Base-by-base conservation (phyloP, 1,140 invertebrate species). In the Brachionus koreanus region DNA sequence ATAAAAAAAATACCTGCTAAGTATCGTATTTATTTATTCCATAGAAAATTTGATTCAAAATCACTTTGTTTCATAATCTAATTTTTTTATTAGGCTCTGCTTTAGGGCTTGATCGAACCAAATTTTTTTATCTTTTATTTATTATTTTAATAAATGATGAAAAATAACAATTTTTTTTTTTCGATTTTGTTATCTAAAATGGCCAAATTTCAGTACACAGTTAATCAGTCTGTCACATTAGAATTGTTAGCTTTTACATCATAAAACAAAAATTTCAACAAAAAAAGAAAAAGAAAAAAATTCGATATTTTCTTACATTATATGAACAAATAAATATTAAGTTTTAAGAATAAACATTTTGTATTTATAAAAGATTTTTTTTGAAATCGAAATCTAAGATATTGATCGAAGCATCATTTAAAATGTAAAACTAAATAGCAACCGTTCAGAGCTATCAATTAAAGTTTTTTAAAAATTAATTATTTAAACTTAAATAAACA, bases 1-100 rank as follows among this genome's bases (percentile, higher is more conserved):
- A 39, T 57, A 0, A 39, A 37, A 69, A 69, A 35, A 69, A 69
- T 69, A 69, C 65, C 65, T 69, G 65, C 65, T 39, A 69, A 69
- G 65, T 69, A 19, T 35, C n/a, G 37, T 39, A 69, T 39, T 69
- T 69, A 69, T 69, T 69, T 69, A 69, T 69, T 69, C 35, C 35
- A 65, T 35, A 65, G 29, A 65, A 13, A 19, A 39, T 37, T 69
- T 16, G 35, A 69, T 39, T 69, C 12, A 16, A 37, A 39, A 39
- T 69, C 29, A 39, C 35, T 69, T 37, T 69, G 16, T 39, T 37
- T 69, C 65, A 16, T 69, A 19, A 37, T 19, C 49, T 19, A n/a
- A 19, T 69, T 37, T 69, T 25, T 19, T 69, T 35, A 35, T 37
- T 39, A 39, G 37, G 65, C 65, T 69, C 65, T 13, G 35, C 37